Percentiles rank a stretch among this genome's conserved stretches.
Conservation (phyloP, 1,140 invertebrate genomes). For the Triops cancriformis region DNA sequence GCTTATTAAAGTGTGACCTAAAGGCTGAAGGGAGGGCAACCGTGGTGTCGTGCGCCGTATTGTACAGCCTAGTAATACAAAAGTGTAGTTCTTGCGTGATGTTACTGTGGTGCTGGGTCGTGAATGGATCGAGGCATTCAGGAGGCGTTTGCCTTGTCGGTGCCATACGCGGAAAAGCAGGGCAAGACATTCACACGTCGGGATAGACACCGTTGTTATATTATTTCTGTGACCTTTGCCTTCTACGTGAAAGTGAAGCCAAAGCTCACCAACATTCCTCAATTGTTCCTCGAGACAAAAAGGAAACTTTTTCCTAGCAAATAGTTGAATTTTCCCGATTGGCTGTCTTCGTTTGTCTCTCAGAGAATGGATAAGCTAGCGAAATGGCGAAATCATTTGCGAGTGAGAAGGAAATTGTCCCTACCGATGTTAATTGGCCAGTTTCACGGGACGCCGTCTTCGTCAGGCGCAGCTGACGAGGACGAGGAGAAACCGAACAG, state of each 20-base stretch:
- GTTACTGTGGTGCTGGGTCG: not conserved
- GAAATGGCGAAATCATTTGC: conserved; percentile 20
- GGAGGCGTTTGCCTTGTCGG: not conserved
- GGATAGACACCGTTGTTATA: not conserved
- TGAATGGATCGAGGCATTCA: not conserved
- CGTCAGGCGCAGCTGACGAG: not conserved
- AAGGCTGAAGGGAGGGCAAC: not conserved
- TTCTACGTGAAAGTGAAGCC: not conserved
- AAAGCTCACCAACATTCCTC: not conserved
- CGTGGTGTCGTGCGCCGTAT: not conserved
- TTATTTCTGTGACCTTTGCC: not conserved
- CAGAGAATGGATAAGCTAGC: not conserved
- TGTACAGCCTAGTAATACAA: not conserved
- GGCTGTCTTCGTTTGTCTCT: not conserved
- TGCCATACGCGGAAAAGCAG: not conserved
- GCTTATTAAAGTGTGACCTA: not conserved
- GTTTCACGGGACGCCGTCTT: conserved; percentile 23
- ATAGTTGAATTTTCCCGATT: not conserved
- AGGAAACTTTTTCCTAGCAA: no score
- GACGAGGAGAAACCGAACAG: conserved; percentile 14
- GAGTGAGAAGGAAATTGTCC: conserved; percentile 21
- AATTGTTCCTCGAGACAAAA: no score
- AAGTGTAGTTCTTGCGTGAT: not conserved
- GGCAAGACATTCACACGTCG: not conserved
- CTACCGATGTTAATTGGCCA: conserved; percentile 27